Conservation (phyloP, 2,888 invertebrate genomes). For the Brachycybe producta region DNA sequence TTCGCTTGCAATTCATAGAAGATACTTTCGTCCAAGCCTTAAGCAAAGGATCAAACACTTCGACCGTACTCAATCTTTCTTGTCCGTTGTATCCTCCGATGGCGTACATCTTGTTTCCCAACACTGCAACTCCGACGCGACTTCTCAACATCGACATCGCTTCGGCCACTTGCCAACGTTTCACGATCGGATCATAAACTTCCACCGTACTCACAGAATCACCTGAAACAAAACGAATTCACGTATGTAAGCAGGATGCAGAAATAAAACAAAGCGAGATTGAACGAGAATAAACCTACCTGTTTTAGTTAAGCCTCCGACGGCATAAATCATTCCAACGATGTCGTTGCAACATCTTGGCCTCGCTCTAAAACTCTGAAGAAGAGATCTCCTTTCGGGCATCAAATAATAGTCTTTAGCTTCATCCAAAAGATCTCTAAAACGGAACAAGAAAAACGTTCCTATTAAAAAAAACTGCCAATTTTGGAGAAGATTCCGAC, state of each 20-base stretch:
- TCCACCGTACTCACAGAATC: conserved; percentile 74
- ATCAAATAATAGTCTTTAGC: conserved; percentile 76
- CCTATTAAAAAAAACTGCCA: background rate
- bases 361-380: conserved; percentile 61
- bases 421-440: conserved; percentile 67
- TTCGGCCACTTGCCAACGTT: conserved; percentile 60
- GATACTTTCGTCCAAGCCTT: conserved; percentile 63
- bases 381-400: conserved; percentile 62
- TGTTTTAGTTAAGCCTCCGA: conserved; percentile 69
- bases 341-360: conserved; percentile 59
- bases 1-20: conserved; percentile 65
- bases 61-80: conserved; percentile 67
- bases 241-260: background rate
- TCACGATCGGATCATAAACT: conserved; percentile 56
- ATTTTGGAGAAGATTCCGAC: background rate
- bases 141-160: conserved; percentile 74
- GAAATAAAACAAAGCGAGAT: background rate
- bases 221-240: conserved; percentile 33
- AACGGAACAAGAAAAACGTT: background rate
- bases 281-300: conserved; percentile 37
- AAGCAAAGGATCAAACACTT: conserved; percentile 61
- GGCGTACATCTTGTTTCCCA: conserved; percentile 61
- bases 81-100: conserved; percentile 72
- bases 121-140: conserved; percentile 69
- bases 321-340: conserved; percentile 69